Base-by-base conservation (phyloP, 2,113 vertebrate species). In the Rhegmatorhina hoffmannsi region DNA sequence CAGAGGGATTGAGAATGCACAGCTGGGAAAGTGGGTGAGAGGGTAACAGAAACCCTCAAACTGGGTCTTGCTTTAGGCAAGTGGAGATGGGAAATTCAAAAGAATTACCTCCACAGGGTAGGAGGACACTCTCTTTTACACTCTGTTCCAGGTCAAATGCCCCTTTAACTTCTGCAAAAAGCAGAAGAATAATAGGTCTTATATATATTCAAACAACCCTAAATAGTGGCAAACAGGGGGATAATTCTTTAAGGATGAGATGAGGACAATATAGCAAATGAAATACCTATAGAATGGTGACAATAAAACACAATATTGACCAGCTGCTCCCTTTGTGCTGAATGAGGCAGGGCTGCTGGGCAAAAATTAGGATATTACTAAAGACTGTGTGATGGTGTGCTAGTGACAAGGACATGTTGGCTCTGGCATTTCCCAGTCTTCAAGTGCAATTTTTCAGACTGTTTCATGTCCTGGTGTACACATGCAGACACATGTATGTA, bases 211-310 rank as follows among this genome's bases (percentile, higher is more conserved):
- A 80, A 77, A 91, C n/a, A 69, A 34, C 11, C 8, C 55, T 56
- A 76, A 89, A 60, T 2, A 38, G 4, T 1, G 20, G 20, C 53
- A 66, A 80, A 40, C 18, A 89, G 17, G 13, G 49, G 64, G 49
- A 87, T 69, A 89, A 91, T 86, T 92, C 80, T 73, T 92, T 73
- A 91, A 95, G 52, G 88, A 53, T 43, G 46, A 19, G 50, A 55
- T 87, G 50, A 87, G 46, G 31, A 63, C 80, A 90, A 79, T 82
- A 47, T 6, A 52, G 24, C 78, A 82, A 94, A 89, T 62, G 59
- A 72, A 84, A 63, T 21, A 3, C 69, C 20, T 21, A n/a, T 40
- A 75, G 78, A 89, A 91, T 1, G 3, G 21, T 14, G 13, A 52
- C 56, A 89, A 91, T 82, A 82, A 91, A 92, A 75, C 64, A 89